Evolutionary conservation across 1,140 invertebrate species (phyloP).

Genomic region (Bombus confusus): DNA sequence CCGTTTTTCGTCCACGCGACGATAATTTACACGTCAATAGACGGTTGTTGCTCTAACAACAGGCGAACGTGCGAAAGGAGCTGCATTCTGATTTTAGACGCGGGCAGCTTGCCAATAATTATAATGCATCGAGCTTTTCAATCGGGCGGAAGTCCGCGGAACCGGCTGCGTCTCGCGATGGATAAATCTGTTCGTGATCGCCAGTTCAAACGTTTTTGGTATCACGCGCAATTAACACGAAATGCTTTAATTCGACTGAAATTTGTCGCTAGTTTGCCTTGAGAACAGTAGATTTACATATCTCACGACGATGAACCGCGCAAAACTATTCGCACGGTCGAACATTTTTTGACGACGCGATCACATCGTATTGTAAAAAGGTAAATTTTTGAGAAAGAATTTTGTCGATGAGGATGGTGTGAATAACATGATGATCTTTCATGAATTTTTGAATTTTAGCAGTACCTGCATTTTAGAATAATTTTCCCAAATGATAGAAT

Average conservation of each 20-base stretch:
- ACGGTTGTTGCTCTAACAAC: background rate
- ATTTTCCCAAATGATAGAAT: too few relatives aligned
- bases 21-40: constrained; percentile 8
- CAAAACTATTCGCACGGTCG: too few relatives aligned
- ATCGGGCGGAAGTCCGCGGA: background rate
- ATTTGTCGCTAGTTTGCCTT: constrained; percentile 16
- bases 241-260: background rate
- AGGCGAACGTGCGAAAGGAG: background rate
- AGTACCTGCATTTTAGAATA: too few relatives aligned
- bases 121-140: background rate
- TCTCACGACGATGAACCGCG: background rate
- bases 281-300: background rate
- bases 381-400: background rate
- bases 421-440: background rate
- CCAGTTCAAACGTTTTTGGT: background rate
- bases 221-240: background rate
- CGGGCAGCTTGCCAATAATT: constrained; percentile 14
- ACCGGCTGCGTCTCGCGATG: background rate
- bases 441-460: background rate
- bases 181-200: background rate
- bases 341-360: too few relatives aligned
- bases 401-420: background rate
- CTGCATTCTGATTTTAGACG: constrained; percentile 26
- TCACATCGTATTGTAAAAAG: background rate
- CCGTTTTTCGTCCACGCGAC: background rate